Evolutionary conservation across 2,888 invertebrate species (phyloP), one percentile per base, ranked within the genome.

Genomic region (Caenorhabditis sinica): DNA sequence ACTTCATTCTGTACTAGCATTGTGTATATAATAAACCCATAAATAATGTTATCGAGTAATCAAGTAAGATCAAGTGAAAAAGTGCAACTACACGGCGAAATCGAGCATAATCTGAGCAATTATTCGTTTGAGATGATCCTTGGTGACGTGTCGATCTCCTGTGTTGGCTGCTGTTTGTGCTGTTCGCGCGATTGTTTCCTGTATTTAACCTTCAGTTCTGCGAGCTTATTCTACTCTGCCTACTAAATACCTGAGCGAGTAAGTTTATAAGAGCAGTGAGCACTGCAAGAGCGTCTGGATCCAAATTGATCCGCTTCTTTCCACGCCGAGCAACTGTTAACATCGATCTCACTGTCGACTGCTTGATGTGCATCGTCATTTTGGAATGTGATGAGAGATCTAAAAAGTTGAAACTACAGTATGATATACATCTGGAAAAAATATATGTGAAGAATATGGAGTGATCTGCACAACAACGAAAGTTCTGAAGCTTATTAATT

Each of bases 41-140:
- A 36, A 6, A 36, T 40, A 13, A 40, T 40, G 13, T 40, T 9
- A 36, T 36, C 33, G 33, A 40, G n/a, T 23, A 58, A 43, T n/a
- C 9, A 28, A 33, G 45, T 13, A 25, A 30, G 45, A 33, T 20
- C 4, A 53, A 45, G 13, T 13, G 23, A 33, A 13, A 69, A n/a
- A n/a, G n/a, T 30, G 13, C 6, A 25, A 23, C 74, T 45, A 83
- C 6, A 74, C 71, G 8, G 82, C 33, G 23, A 85, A 85, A 63
- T 85, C 85, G 45, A 82, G 68, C 77, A 85, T 73, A 9, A 85
- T 72, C 43, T 85, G 85, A 11, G 77, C 69, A 25, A 85, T 74
- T 3, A 85, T 25, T 40, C 79, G 23, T 43, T 79, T 68, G 40
- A 85, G 60, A 71, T 85, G 81, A 23, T 81, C 76, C 23, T 66